A percentile compares a stretch with the other conserved stretches of the same genome.
Evolutionary conservation across 2,797 vertebrate species (phyloP).

Genomic region (Sebastes vulpes): DNA sequence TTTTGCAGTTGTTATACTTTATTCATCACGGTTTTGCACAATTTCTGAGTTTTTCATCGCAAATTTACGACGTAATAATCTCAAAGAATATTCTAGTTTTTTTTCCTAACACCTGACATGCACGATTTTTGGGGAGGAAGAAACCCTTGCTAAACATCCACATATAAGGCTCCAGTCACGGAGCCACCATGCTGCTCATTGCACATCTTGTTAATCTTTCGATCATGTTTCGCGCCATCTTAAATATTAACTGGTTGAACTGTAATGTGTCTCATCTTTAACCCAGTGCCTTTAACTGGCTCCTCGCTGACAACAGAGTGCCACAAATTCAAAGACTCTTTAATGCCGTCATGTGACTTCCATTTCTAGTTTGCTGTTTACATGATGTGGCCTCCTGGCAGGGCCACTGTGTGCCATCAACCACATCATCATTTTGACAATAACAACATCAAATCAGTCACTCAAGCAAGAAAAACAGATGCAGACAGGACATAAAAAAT

Average conservation of each 20-base stretch:
- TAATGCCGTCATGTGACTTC: neutral
- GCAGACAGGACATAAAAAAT: slow-evolving; percentile 53
- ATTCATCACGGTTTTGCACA: too few species aligned
- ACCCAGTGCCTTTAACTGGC: neutral
- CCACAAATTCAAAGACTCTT: neutral
- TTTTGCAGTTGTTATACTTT: neutral
- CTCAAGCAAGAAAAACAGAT: slow-evolving; percentile 62
- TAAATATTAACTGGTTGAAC: neutral
- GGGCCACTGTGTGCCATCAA: neutral
- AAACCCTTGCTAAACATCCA: neutral
- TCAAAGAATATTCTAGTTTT: too few species aligned
- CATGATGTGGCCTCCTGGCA: neutral
- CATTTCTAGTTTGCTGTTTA: neutral
- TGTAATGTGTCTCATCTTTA: neutral
- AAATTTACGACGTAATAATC: too few species aligned
- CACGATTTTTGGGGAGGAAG: neutral
- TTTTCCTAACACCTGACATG: neutral
- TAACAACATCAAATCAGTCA: slow-evolving; percentile 42
- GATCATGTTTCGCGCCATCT: neutral
- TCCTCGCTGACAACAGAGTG: neutral
- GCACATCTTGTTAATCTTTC: neutral
- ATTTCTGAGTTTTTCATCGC: too few species aligned
- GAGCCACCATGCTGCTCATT: neutral
- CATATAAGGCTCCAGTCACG: neutral
- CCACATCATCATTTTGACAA: neutral